Conservation (phyloP, 2,113 vertebrate species). For the Solea senegalensis region DNA sequence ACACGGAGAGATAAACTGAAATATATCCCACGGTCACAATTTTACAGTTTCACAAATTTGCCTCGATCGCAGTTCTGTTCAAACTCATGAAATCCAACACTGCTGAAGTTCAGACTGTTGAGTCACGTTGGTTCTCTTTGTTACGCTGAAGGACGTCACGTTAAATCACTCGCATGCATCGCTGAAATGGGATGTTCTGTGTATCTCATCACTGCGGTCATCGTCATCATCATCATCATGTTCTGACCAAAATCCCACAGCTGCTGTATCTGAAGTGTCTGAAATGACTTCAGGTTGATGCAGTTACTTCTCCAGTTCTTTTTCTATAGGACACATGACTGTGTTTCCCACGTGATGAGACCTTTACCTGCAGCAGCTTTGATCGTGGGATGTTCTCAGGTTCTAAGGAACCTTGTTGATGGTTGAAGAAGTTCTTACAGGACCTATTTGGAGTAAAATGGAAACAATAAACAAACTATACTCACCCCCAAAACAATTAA, state of each 20-base stretch:
- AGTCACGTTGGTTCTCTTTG: background rate
- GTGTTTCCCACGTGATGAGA: background rate
- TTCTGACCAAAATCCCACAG: slow-evolving; percentile 13
- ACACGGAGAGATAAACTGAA: too few species aligned
- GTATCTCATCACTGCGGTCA: slow-evolving; percentile 28
- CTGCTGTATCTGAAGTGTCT: slow-evolving; percentile 23
- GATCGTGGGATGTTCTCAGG: background rate
- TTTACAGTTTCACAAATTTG: too few species aligned
- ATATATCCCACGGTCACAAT: too few species aligned
- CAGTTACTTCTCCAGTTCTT: slow-evolving; percentile 4
- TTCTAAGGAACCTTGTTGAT: too few species aligned
- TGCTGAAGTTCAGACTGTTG: too few species aligned
- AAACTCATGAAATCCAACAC: background rate
- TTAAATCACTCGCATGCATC: slow-evolving; percentile 12
- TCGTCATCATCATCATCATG: slow-evolving; percentile 1
- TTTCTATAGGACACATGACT: background rate
- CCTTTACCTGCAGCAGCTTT: background rate
- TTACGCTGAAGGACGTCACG: slow-evolving; percentile 23
- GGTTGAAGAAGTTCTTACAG: too few species aligned
- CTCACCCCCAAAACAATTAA: too few species aligned
- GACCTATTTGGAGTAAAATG: too few species aligned
- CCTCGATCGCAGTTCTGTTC: background rate
- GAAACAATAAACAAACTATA: too few species aligned
- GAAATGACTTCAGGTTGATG: slow-evolving; percentile 21
- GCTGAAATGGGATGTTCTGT: background rate